These are phyloP conservation scores for Megalops atlanticus DNA, from an alignment of 2,113 vertebrate species.

Conservation along the genomic window DNA sequence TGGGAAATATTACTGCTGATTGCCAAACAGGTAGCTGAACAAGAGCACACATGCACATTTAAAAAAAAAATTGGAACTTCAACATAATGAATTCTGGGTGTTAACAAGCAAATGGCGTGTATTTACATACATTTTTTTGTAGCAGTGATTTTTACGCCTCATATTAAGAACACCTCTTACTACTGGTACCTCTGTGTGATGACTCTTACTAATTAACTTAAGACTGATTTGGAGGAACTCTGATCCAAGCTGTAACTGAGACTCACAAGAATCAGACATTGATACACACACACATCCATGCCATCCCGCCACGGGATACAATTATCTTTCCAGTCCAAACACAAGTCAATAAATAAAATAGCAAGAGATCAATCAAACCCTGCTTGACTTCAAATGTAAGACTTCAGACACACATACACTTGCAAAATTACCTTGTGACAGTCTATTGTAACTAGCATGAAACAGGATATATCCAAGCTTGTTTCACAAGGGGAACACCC, in stretches of 20 bases:
- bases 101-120: no score
- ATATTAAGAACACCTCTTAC: no score
- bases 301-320: not conserved
- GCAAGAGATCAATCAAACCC: not conserved
- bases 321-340: not conserved
- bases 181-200: slow-evolving; percentile 35
- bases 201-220: slow-evolving; percentile 40
- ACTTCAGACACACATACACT: not conserved
- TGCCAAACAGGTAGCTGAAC: no score
- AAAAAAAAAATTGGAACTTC: no score
- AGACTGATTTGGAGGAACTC: slow-evolving; percentile 26
- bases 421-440: not conserved
- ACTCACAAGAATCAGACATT: slow-evolving; percentile 30
- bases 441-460: not conserved
- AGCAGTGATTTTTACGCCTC: no score
- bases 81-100: no score
- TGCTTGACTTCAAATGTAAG: not conserved
- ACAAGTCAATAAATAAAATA: not conserved
- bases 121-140: no score
- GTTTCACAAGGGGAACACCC: not conserved
- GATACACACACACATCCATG: not conserved
- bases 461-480: not conserved
- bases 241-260: slow-evolving; percentile 40
- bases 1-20: no score
- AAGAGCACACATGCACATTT: no score